Conservation (phyloP, 2,888 invertebrate species). For the Agrotis ipsilon region DNA sequence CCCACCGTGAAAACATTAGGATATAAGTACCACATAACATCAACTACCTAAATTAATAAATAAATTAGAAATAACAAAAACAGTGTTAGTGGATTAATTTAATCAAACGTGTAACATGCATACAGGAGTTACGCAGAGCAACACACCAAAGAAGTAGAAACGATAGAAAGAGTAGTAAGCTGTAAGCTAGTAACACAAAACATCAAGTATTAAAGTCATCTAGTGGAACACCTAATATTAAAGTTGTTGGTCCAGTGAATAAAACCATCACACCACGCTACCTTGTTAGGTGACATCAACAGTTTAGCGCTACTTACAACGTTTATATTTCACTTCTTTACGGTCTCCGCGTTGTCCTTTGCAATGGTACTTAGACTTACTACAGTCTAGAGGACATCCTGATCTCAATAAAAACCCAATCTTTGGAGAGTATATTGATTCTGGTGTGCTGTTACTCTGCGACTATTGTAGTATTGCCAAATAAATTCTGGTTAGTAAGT, state of each 20-base stretch:
- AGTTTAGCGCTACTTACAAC: conserved; percentile 82
- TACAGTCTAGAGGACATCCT: conserved; percentile 64
- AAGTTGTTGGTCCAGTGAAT: conserved; percentile 72
- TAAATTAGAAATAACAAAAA: conserved; percentile 58
- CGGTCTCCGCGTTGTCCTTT: conserved; percentile 75
- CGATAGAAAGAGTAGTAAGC: conserved; percentile 77
- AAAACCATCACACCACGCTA: conserved; percentile 88
- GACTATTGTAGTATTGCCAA: conserved; percentile 83
- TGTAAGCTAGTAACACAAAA: conserved; percentile 77
- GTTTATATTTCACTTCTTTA: conserved; percentile 71
- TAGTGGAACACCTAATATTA: conserved; percentile 63
- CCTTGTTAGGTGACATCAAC: conserved; percentile 85
- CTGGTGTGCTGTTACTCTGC: conserved; percentile 84
- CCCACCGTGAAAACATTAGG: conserved; percentile 43
- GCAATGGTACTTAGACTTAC: conserved; percentile 76
- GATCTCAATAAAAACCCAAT: conserved; percentile 85
- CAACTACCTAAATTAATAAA: conserved; percentile 49
- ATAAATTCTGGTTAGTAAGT: conserved; percentile 87
- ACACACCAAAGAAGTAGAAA: conserved; percentile 82
- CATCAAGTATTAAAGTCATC: conserved; percentile 62
- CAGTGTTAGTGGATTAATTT: conserved; percentile 75
- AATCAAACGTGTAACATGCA: conserved; percentile 70
- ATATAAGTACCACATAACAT: conserved; percentile 48
- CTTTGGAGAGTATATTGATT: conserved; percentile 83
- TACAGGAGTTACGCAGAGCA: conserved; percentile 83